Conservation (phyloP, 2,797 vertebrate genomes). For the Sebastolobus alascanus region DNA sequence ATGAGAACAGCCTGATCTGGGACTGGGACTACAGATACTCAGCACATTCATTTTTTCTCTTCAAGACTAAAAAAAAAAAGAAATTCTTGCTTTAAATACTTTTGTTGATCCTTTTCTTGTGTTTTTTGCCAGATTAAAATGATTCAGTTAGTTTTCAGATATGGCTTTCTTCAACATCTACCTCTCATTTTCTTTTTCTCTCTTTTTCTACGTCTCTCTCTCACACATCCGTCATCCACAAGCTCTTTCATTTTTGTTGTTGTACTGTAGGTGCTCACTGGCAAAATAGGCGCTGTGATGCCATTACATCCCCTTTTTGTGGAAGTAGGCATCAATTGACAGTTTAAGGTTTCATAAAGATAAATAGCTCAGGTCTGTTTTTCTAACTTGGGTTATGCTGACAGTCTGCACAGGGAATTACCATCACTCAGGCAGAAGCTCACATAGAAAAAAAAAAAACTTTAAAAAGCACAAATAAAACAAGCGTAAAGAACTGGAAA, state of each 20-base stretch:
- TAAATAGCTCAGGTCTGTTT: slow-evolving; percentile 28
- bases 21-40: not conserved
- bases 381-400: slow-evolving; percentile 7
- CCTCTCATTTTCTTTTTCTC: not conserved
- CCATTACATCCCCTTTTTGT: slow-evolving; percentile 28
- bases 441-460: slow-evolving; percentile 4
- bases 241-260: slow-evolving; percentile 26
- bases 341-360: slow-evolving; percentile 45
- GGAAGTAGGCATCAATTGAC: slow-evolving; percentile 44
- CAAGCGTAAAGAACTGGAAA: slow-evolving; percentile 23
- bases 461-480: slow-evolving; percentile 40
- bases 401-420: slow-evolving; percentile 40
- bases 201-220: not conserved
- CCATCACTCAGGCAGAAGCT: slow-evolving; percentile 15
- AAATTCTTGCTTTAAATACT: not conserved
- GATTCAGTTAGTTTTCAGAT: not conserved
- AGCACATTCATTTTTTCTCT: not conserved
- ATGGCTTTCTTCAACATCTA: not conserved
- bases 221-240: slow-evolving; percentile 1
- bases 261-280: slow-evolving; percentile 26
- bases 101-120: not conserved
- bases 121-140: not conserved
- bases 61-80: not conserved
- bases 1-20: not conserved
- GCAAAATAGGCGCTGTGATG: slow-evolving; percentile 25